These are phyloP conservation scores for Datnioides undecimradiatus DNA, from an alignment of 2,113 vertebrate genomes.

Conservation along the genomic window DNA sequence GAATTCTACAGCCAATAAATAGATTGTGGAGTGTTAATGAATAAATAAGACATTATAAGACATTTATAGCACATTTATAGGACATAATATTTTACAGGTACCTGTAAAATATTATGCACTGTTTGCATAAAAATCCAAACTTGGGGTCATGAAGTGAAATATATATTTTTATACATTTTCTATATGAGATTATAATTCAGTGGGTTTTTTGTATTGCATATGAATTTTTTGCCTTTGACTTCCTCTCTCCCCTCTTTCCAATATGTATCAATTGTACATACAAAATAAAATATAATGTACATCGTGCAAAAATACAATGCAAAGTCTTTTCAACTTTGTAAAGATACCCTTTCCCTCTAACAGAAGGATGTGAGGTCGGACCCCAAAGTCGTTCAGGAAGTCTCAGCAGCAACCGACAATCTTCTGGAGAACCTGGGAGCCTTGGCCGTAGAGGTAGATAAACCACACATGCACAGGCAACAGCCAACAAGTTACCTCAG, in stretches of 20 bases:
- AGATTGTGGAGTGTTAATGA: too few species aligned
- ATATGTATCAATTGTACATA: neutral
- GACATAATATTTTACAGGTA: neutral
- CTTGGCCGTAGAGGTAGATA: constrained; percentile 88
- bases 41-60: too few species aligned
- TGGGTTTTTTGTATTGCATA: neutral
- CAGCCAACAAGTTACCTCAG: constrained; percentile 6
- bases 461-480: neutral
- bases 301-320: neutral
- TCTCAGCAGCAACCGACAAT: constrained; percentile 87
- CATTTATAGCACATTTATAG: too few species aligned
- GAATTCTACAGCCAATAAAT: neutral
- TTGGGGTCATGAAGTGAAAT: too few species aligned
- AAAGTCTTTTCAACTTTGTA: neutral
- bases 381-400: constrained; percentile 85
- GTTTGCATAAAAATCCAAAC: neutral
- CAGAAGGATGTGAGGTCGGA: constrained; percentile 87
- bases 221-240: neutral
- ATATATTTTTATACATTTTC: neutral
- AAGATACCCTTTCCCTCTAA: constrained; percentile 37
- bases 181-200: neutral
- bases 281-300: too few species aligned
- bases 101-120: neutral
- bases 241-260: neutral
- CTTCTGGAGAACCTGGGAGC: constrained; percentile 86